phyloP scores from a whole-genome alignment of 2,113 vertebrate genomes.

The Gymnogyps californianus region DNA sequence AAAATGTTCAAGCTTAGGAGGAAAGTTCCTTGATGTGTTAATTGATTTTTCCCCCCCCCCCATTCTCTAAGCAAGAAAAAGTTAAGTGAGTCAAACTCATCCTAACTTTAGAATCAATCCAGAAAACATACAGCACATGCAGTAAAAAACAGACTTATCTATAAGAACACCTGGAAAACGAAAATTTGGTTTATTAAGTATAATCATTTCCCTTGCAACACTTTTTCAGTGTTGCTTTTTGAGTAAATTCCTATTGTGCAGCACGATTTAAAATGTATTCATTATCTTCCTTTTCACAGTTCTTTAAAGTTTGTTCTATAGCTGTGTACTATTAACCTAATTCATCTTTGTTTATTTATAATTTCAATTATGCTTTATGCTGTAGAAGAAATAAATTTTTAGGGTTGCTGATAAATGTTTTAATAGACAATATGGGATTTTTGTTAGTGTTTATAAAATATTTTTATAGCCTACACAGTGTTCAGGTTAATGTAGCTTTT shows the following conservation, averaged over 20 bases:
- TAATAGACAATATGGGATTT: neutral
- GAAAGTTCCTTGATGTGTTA: neutral
- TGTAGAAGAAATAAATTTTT: neutral
- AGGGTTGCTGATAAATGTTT: neutral
- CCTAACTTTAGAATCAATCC: neutral
- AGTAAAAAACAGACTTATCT: conserved; percentile 6
- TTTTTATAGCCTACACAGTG: neutral
- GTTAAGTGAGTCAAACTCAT: neutral
- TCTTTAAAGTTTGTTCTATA: neutral
- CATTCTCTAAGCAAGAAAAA: neutral
- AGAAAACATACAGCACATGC: neutral
- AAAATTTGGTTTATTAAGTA: neutral
- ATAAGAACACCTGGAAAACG: conserved; percentile 11
- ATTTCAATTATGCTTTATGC: conserved; percentile 22
- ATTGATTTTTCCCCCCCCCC: fast-evolving
- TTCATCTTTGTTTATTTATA: neutral
- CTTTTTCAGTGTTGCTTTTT: neutral
- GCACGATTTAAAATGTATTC: neutral
- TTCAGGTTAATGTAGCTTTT: neutral
- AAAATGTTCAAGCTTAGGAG: neutral
- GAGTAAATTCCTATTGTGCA: neutral
- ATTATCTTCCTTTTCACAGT: neutral
- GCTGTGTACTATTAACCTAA: neutral
- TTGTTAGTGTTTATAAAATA: neutral
- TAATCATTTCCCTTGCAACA: neutral